phyloP scores from a whole-genome alignment of 1,140 invertebrate genomes.

The Rhynchophorus ferrugineus region DNA sequence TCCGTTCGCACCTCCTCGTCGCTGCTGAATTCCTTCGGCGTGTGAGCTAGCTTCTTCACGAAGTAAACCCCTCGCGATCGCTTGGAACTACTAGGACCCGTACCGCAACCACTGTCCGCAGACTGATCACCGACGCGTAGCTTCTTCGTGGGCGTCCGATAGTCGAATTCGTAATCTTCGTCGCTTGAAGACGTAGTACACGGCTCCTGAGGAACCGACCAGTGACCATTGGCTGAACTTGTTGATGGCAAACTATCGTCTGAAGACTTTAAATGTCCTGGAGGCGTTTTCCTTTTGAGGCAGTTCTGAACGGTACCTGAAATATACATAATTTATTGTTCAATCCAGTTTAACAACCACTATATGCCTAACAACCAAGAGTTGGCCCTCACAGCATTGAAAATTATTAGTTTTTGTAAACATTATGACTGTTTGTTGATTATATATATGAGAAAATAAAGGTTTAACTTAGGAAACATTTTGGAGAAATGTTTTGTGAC shows the following conservation, averaged over 20 bases:
- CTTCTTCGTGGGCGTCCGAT: slow-evolving; percentile 26
- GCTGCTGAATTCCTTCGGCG: slow-evolving; percentile 24
- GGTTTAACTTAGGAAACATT: too few relatives aligned
- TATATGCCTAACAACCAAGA: too few relatives aligned
- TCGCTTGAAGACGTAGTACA: slow-evolving; percentile 27
- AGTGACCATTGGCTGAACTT: slow-evolving; percentile 3
- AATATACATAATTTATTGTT: too few relatives aligned
- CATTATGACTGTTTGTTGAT: too few relatives aligned
- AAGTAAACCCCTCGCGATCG: slow-evolving; percentile 12
- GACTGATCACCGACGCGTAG: slow-evolving; percentile 20
- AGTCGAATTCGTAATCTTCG: slow-evolving; percentile 31
- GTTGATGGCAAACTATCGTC: neutral
- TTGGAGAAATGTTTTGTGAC: too few relatives aligned
- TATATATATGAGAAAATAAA: too few relatives aligned
- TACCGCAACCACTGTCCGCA: slow-evolving; percentile 35
- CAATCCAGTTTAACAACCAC: too few relatives aligned
- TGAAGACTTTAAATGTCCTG: neutral
- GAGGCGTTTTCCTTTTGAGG: neutral
- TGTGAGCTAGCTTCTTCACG: slow-evolving; percentile 41
- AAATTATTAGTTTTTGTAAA: too few relatives aligned
- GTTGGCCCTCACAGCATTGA: too few relatives aligned
- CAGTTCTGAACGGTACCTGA: neutral
- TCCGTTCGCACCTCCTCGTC: slow-evolving; percentile 44
- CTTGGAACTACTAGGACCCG: slow-evolving; percentile 29
- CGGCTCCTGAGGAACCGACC: neutral